Percentiles rank a stretch among this genome's conserved stretches.
Evolutionary conservation across 2,797 vertebrate genomes (phyloP).

Genomic region (Galagoides demidoff): DNA sequence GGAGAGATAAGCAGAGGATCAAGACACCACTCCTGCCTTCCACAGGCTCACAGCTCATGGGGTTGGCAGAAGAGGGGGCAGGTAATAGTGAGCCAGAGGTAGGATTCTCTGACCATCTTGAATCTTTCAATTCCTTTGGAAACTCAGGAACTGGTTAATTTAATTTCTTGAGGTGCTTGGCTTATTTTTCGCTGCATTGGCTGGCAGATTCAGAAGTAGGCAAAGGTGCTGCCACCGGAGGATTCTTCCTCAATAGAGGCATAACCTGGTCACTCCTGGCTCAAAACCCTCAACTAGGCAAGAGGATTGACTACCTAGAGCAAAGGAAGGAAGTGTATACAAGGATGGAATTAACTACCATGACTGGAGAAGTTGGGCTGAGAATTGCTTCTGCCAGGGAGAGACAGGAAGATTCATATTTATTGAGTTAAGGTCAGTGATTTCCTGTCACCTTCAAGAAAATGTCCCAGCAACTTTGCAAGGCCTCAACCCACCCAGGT

Average conservation of each 20-base stretch:
- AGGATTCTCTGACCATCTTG: background rate
- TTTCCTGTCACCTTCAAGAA: background rate
- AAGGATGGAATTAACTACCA: no score
- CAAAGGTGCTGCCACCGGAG: background rate
- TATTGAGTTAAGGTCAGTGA: no score
- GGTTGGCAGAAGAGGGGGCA: no score
- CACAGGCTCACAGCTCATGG: rapidly evolving
- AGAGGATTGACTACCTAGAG: no score
- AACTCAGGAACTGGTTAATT: background rate
- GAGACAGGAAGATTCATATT: no score
- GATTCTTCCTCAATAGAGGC: background rate
- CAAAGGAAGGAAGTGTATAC: no score
- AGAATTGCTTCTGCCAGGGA: no score
- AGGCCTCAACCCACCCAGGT: background rate
- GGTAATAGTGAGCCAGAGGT: background rate
- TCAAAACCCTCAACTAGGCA: background rate
- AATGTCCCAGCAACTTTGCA: background rate
- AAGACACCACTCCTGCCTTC: background rate
- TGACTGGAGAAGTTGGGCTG: no score
- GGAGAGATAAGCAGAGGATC: background rate
- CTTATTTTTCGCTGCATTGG: background rate
- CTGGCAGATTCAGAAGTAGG: background rate
- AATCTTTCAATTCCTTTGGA: background rate
- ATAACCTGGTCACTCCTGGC: background rate
- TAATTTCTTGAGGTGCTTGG: background rate